These are phyloP conservation scores for Fragum whitleyi DNA, from an alignment of 2,888 invertebrate genomes.

Conservation along the genomic window DNA sequence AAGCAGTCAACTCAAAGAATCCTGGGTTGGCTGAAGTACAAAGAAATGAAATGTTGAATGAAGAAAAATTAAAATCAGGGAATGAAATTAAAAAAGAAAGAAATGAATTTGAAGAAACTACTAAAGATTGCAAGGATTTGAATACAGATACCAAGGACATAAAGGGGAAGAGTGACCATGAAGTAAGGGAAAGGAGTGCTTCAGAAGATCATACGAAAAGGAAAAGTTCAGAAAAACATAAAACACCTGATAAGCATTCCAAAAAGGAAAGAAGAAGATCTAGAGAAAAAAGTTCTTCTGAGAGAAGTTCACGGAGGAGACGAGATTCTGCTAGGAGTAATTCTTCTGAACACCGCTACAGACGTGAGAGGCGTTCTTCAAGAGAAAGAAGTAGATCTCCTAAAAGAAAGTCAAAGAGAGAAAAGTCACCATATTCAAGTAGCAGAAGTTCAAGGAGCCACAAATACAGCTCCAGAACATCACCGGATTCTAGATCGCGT, in stretches of 20 bases:
- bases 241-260: not conserved
- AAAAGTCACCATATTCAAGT: constrained; percentile 2
- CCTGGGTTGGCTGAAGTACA: no score
- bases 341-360: constrained; percentile 27
- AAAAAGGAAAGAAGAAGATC: constrained; percentile 12
- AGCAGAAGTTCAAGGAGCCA: constrained; percentile 24
- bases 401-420: constrained; percentile 33
- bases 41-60: no score
- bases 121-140: not conserved
- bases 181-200: not conserved
- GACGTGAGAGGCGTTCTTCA: constrained; percentile 11
- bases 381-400: constrained; percentile 33
- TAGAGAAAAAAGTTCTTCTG: constrained; percentile 22
- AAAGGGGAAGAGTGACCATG: not conserved
- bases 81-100: not conserved
- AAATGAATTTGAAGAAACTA: not conserved
- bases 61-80: not conserved
- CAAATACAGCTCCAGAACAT: constrained; percentile 23
- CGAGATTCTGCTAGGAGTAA: constrained; percentile 24
- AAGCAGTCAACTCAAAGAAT: no score
- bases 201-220: constrained; percentile 8
- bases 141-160: constrained; percentile 7
- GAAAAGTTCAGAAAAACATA: not conserved
- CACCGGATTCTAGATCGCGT: constrained; percentile 24
- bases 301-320: constrained; percentile 18